Evolutionary conservation across 2,888 invertebrate genomes (phyloP).

Genomic region (Micropterix aruncella): DNA sequence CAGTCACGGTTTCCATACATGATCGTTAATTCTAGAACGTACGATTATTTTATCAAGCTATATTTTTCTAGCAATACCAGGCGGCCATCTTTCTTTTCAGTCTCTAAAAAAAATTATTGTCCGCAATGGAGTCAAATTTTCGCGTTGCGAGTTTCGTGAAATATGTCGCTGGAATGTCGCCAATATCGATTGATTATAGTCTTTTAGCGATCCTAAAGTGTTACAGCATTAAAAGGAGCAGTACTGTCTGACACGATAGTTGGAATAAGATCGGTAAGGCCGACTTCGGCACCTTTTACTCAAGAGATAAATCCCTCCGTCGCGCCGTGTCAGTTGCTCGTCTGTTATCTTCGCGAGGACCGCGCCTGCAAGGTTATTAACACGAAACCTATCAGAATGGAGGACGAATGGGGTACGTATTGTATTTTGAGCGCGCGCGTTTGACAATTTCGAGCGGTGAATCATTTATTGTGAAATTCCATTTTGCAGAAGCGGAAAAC

Average conservation of each 20-base stretch:
- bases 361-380: background rate
- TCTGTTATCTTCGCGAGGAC: background rate
- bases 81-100: conserved; percentile 2
- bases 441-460: conserved; percentile 1
- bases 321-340: conserved; percentile 18
- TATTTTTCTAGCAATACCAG: conserved; percentile 6
- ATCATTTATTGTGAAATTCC: background rate
- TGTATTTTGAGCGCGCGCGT: conserved; percentile 9
- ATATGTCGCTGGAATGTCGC: conserved; percentile 33
- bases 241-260: background rate
- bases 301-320: conserved; percentile 27
- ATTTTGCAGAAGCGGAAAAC: conserved; percentile 53
- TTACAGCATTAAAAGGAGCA: background rate
- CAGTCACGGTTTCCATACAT: no score
- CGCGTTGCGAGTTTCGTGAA: conserved; percentile 33
- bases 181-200: conserved; percentile 34
- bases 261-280: conserved; percentile 7
- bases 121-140: conserved; percentile 42
- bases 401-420: conserved; percentile 57
- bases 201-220: conserved; percentile 18
- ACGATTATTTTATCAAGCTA: background rate
- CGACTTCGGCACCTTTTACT: conserved; percentile 42
- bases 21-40: no score
- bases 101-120: conserved; percentile 16
- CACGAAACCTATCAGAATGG: conserved; percentile 35